These are phyloP conservation scores for Ciconia boyciana DNA, from an alignment of 2,113 vertebrate species.

Conservation along the genomic window DNA sequence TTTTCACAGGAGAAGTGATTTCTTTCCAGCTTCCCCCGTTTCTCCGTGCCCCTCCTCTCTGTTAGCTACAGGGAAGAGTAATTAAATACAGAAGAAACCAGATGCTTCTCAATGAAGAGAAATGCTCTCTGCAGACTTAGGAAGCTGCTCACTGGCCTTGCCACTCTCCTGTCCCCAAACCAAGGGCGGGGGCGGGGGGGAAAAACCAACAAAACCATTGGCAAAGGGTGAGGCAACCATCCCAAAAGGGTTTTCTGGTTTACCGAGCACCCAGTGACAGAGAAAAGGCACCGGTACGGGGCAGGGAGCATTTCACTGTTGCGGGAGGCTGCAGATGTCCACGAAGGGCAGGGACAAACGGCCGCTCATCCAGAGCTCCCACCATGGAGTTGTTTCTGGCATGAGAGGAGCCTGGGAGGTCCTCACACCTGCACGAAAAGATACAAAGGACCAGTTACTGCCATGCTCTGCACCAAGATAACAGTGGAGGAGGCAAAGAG, in stretches of 20 bases:
- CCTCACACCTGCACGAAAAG: background rate
- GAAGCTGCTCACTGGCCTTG: background rate
- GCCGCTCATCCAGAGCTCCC: background rate
- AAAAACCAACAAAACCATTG: background rate
- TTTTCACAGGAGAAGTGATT: background rate
- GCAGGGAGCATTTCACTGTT: background rate
- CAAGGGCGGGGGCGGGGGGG: background rate
- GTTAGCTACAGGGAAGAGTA: background rate
- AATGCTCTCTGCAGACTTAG: background rate
- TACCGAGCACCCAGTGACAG: background rate
- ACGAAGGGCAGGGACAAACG: rapidly evolving
- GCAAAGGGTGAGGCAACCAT: background rate
- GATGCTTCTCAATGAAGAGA: background rate
- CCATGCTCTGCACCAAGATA: background rate
- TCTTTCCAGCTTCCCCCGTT: background rate
- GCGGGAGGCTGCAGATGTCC: background rate
- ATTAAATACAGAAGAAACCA: background rate
- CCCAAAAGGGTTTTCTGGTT: background rate
- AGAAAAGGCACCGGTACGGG: background rate
- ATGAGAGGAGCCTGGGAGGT: background rate
- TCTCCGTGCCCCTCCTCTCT: background rate
- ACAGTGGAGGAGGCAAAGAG: background rate
- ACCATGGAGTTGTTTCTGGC: background rate
- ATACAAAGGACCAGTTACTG: background rate
- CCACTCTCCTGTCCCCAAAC: background rate